Conservation (phyloP, 2,888 invertebrate genomes). For the Plagodis dolabraria region DNA sequence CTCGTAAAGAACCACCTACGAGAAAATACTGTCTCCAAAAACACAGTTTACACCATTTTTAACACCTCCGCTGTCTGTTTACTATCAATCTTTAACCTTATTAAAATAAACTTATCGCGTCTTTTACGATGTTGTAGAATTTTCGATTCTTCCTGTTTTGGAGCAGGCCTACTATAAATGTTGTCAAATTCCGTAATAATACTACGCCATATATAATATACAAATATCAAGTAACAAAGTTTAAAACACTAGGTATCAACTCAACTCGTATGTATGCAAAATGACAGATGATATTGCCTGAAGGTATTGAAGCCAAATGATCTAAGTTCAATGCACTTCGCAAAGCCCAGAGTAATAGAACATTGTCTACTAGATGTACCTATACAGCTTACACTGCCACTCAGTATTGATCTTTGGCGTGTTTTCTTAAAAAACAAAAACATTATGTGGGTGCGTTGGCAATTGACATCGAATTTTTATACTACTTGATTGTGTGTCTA, state of each 20-base stretch:
- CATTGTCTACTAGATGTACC: constrained; percentile 36
- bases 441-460: constrained; percentile 3
- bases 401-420: constrained; percentile 50
- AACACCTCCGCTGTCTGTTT: constrained; percentile 18
- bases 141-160: constrained; percentile 17
- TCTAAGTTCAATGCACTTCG: constrained; percentile 51
- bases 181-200: constrained; percentile 7
- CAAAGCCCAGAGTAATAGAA: constrained; percentile 40
- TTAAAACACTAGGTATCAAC: constrained; percentile 4
- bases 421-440: constrained; percentile 40
- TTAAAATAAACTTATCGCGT: constrained; percentile 13
- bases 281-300: constrained; percentile 34
- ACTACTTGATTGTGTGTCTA: constrained; percentile 14
- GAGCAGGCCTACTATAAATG: constrained; percentile 10
- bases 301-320: constrained; percentile 44
- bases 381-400: constrained; percentile 32
- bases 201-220: constrained; percentile 1
- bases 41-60: constrained; percentile 10
- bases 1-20: constrained; percentile 5
- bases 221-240: constrained; percentile 17
- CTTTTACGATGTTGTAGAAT: constrained; percentile 24
- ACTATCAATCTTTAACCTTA: constrained; percentile 14
- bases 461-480: constrained; percentile 4
- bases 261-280: constrained; percentile 23
- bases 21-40: constrained; percentile 3